Conservation (phyloP, 30 jellyfish, hydroid and myxozoan genomes). For the Hydractinia echinata region DNA sequence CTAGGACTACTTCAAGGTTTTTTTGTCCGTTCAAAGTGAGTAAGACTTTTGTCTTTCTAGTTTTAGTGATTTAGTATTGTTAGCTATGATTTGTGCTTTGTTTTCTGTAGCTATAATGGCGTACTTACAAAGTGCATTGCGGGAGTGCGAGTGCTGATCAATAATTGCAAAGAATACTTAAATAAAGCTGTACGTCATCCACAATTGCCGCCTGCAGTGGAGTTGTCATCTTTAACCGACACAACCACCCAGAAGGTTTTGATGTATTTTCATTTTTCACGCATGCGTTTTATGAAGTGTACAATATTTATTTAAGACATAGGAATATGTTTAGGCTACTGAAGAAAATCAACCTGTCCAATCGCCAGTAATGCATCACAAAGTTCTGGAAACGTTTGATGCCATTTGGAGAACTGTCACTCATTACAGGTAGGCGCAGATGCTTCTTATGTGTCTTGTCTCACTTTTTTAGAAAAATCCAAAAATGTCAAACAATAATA, state of each 20-base stretch:
- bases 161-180: slow-evolving; percentile 39
- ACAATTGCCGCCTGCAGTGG: not conserved
- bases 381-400: slow-evolving; percentile 60
- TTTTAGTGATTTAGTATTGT: not conserved
- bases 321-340: no score
- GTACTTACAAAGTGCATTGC: slow-evolving; percentile 77
- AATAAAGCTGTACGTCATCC: not conserved
- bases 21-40: slow-evolving; percentile 31
- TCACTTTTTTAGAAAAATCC: no score
- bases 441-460: no score
- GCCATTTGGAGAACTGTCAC: slow-evolving; percentile 80
- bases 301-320: no score
- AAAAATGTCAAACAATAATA: not conserved
- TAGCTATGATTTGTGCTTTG: not conserved
- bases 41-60: slow-evolving; percentile 1
- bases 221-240: not conserved
- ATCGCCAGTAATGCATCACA: not conserved
- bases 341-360: not conserved
- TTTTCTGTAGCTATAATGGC: slow-evolving; percentile 46
- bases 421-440: slow-evolving; percentile 48
- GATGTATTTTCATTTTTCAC: no score
- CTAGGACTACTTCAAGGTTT: slow-evolving; percentile 21
- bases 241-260: no score
- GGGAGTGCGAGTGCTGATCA: slow-evolving; percentile 51
- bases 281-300: no score